These are phyloP conservation scores for Mellilla xanthometata DNA, from an alignment of 2,888 invertebrate species.

Conservation along the genomic window DNA sequence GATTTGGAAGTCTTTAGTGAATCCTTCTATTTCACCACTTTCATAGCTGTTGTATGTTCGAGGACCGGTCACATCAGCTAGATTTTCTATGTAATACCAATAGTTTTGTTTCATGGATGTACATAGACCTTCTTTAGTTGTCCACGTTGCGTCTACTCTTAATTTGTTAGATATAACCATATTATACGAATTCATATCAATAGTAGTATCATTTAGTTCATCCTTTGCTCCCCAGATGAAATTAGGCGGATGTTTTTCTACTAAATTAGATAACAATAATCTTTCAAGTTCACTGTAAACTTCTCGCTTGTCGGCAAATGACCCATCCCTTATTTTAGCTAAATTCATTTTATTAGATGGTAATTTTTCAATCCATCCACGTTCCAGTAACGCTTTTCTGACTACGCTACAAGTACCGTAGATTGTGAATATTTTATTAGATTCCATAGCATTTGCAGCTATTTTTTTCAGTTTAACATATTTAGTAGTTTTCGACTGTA, in stretches of 20 bases:
- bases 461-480: constrained; percentile 62
- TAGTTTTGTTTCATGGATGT: constrained; percentile 82
- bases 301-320: constrained; percentile 43
- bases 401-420: constrained; percentile 77
- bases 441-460: constrained; percentile 72
- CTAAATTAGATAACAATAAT: constrained; percentile 65
- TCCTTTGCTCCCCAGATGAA: constrained; percentile 66
- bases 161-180: constrained; percentile 62
- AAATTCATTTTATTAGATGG: constrained; percentile 64
- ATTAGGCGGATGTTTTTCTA: constrained; percentile 58
- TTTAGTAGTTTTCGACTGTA: constrained; percentile 51
- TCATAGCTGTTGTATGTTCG: constrained; percentile 86
- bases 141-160: constrained; percentile 62
- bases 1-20: constrained; percentile 88
- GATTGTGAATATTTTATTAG: constrained; percentile 80
- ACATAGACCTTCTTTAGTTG: constrained; percentile 75
- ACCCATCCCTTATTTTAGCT: constrained; percentile 54
- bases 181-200: constrained; percentile 49
- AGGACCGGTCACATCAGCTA: constrained; percentile 87
- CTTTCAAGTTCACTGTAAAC: constrained; percentile 59
- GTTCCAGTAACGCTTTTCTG: constrained; percentile 81
- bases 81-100: constrained; percentile 84
- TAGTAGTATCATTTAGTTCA: constrained; percentile 37
- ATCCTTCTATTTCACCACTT: constrained; percentile 80
- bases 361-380: constrained; percentile 89